Evolutionary conservation across 2,797 vertebrate genomes (phyloP).

Genomic region (Artibeus jamaicensis): DNA sequence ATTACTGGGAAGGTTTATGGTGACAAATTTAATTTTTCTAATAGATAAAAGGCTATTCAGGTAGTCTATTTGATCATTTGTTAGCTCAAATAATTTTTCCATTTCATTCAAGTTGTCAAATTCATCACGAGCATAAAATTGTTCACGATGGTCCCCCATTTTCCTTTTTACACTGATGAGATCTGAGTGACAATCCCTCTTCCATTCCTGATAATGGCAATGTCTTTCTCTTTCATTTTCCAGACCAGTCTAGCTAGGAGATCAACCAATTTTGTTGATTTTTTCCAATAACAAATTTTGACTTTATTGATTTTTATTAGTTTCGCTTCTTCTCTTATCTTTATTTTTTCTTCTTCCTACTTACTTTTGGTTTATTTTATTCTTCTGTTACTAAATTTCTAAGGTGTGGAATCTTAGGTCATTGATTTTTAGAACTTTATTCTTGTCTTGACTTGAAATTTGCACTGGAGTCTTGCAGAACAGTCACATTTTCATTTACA

Average conservation of each 20-base stretch:
- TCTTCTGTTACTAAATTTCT: not conserved
- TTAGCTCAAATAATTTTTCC: not conserved
- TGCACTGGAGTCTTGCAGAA: not conserved
- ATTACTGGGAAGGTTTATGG: not conserved
- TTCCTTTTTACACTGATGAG: not conserved
- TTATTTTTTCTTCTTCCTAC: not conserved
- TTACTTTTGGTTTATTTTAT: not conserved
- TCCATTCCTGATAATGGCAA: not conserved
- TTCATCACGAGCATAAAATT: not conserved
- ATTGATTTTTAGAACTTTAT: not conserved
- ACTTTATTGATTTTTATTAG: not conserved
- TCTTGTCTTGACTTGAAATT: not conserved
- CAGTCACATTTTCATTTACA: not conserved
- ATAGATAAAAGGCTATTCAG: not conserved
- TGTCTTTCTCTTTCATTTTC: not conserved
- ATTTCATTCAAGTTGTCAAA: not conserved
- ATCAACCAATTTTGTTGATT: not conserved
- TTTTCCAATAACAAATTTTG: not conserved
- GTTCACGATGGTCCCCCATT: not conserved
- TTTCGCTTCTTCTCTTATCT: not conserved
- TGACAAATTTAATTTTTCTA: not conserved
- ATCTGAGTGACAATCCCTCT: not conserved
- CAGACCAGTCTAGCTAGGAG: not conserved
- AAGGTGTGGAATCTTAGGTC: not conserved
- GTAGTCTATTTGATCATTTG: not conserved